A percentile compares a stretch with the other conserved stretches of the same genome.
phyloP scores from a whole-genome alignment of 2,797 vertebrate species.

The Pseudocheirus occidentalis region DNA sequence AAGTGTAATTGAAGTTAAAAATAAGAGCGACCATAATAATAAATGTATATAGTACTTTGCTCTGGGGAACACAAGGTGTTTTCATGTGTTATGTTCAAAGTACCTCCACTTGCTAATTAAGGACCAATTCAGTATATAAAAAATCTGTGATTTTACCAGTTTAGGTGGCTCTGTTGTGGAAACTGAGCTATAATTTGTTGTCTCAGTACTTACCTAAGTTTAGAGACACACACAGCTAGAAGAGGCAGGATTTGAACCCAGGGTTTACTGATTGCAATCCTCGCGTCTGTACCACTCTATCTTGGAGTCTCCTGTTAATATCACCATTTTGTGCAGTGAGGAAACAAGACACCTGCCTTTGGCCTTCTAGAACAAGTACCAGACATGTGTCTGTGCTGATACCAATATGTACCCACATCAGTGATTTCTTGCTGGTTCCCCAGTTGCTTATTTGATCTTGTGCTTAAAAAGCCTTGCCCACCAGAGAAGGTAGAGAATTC shows the following conservation, averaged over 20 bases:
- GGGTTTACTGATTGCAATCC: not conserved
- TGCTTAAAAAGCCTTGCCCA: conserved; percentile 41
- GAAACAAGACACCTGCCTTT: not conserved
- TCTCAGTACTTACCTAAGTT: not conserved
- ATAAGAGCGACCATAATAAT: no score
- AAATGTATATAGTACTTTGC: not conserved
- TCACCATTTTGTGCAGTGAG: not conserved
- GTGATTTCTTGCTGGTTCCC: conserved; percentile 52
- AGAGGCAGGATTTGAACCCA: not conserved
- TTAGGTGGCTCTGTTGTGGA: not conserved
- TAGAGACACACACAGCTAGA: not conserved
- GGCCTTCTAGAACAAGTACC: not conserved
- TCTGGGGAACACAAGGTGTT: not conserved
- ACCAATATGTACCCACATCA: not conserved
- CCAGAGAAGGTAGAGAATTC: conserved; percentile 23
- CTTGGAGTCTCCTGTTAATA: not conserved
- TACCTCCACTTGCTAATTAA: not conserved
- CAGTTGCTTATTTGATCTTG: conserved; percentile 39
- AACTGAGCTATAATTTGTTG: not conserved
- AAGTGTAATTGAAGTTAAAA: no score
- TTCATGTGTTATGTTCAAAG: not conserved
- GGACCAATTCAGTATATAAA: not conserved
- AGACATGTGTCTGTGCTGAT: not conserved
- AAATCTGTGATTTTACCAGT: not conserved
- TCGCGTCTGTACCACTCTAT: no score